Conservation (phyloP, 2,888 invertebrate species). For the Heliconius charithonia region DNA sequence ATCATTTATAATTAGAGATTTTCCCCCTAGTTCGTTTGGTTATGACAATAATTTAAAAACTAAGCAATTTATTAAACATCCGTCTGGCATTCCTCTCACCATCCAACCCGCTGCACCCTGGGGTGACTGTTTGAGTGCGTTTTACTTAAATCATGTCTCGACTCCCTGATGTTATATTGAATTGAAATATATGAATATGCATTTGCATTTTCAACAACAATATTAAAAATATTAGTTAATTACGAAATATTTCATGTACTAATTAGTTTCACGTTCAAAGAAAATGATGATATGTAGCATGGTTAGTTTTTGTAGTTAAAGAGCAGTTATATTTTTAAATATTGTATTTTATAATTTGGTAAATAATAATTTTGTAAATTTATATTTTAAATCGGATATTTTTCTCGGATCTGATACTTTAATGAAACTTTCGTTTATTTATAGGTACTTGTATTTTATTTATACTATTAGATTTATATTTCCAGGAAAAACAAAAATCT, state of each 20-base stretch:
- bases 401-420: neutral
- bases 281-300: neutral
- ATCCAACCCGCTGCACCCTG: conserved; percentile 18
- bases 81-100: conserved; percentile 26
- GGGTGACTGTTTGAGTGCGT: conserved; percentile 26
- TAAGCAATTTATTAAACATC: conserved; percentile 29
- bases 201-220: conserved; percentile 11
- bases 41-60: conserved; percentile 26
- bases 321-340: neutral
- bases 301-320: neutral
- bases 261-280: neutral
- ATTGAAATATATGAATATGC: conserved; percentile 15
- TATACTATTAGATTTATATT: neutral
- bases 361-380: too few species aligned
- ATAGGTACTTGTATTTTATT: neutral
- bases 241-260: neutral
- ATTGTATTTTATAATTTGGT: neutral
- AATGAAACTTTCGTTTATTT: neutral
- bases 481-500: neutral
- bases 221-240: conserved; percentile 17
- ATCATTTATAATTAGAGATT: neutral
- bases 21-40: neutral
- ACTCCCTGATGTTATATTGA: conserved; percentile 24
- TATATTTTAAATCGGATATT: neutral
- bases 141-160: conserved; percentile 29